These are phyloP conservation scores for Chelidonichthys spinosus DNA, from an alignment of 2,797 vertebrate species.

Conservation along the genomic window DNA sequence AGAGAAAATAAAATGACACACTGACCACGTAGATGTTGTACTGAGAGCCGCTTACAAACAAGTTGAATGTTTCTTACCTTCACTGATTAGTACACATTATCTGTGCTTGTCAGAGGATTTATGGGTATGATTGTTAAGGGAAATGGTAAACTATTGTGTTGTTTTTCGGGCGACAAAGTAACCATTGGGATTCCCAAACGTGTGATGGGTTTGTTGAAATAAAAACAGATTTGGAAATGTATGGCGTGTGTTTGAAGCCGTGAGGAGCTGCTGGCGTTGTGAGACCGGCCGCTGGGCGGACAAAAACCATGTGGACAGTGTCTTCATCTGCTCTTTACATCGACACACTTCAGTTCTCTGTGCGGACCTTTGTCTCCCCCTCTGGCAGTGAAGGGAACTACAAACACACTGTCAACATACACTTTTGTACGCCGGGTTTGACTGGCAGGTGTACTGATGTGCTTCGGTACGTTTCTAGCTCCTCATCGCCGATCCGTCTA, in stretches of 20 bases:
- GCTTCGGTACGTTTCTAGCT: not conserved
- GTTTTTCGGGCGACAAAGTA: no score
- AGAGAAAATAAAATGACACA: slow-evolving; percentile 42
- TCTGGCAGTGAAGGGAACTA: not conserved
- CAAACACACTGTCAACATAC: not conserved
- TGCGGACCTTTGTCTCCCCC: not conserved
- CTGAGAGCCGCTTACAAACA: not conserved
- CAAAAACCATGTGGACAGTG: not conserved
- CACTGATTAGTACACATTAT: slow-evolving; percentile 87
- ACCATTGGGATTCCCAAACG: not conserved
- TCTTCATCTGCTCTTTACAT: not conserved
- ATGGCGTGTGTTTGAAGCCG: not conserved
- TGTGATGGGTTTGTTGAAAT: not conserved
- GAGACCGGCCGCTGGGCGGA: not conserved
- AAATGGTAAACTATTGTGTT: slow-evolving; percentile 54
- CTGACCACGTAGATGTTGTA: not conserved
- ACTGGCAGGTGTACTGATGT: not conserved
- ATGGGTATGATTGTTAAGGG: slow-evolving; percentile 93
- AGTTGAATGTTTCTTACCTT: slow-evolving; percentile 70
- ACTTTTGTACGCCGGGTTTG: not conserved
- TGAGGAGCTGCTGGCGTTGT: not conserved
- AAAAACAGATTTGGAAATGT: not conserved
- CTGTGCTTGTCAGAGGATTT: slow-evolving; percentile 99
- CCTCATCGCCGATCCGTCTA: not conserved
- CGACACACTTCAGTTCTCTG: no score